Percentiles rank a stretch among this genome's conserved stretches.
Evolutionary conservation across 2,888 invertebrate species (phyloP).

Genomic region (Drosophila peninsularis): DNA sequence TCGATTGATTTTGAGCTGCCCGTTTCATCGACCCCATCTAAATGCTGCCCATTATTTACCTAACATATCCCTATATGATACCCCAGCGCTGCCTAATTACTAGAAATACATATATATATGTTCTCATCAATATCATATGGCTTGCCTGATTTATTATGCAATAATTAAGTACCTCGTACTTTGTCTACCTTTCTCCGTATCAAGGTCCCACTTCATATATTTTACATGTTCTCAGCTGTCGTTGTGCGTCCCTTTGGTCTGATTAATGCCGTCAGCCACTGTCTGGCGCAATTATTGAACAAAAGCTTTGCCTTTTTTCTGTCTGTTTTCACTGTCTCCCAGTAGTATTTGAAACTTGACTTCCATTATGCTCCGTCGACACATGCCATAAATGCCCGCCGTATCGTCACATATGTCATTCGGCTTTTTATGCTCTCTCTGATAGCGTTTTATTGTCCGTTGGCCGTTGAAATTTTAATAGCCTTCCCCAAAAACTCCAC

Average conservation of each 20-base stretch:
- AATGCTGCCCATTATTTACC: slow-evolving; percentile 14
- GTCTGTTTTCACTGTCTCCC: background rate
- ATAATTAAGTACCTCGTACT: slow-evolving; percentile 57
- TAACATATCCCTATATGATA: slow-evolving; percentile 12
- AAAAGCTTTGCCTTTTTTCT: slow-evolving; percentile 1
- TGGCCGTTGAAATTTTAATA: slow-evolving; percentile 49
- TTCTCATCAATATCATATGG: slow-evolving; percentile 51
- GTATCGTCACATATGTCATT: slow-evolving; percentile 66
- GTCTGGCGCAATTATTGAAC: slow-evolving; percentile 33
- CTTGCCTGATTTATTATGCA: slow-evolving; percentile 66
- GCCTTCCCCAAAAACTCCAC: slow-evolving; percentile 2
- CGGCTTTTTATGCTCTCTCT: slow-evolving; percentile 44
- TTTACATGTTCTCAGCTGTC: slow-evolving; percentile 24
- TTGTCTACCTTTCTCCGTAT: slow-evolving; percentile 25
- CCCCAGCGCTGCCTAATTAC: slow-evolving; percentile 48
- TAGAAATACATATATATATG: slow-evolving; percentile 3
- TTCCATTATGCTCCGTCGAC: slow-evolving; percentile 16
- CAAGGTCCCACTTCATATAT: slow-evolving; percentile 21
- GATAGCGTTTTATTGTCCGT: slow-evolving; percentile 47
- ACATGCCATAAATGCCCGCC: slow-evolving; percentile 45
- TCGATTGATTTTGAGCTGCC: slow-evolving; percentile 65
- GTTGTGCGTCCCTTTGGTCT: slow-evolving; percentile 17
- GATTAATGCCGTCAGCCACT: slow-evolving; percentile 30
- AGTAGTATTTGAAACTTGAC: slow-evolving; percentile 8
- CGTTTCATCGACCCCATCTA: background rate